Evolutionary conservation across 2,888 invertebrate genomes (phyloP).

Genomic region (Cryptocephalus primarius): DNA sequence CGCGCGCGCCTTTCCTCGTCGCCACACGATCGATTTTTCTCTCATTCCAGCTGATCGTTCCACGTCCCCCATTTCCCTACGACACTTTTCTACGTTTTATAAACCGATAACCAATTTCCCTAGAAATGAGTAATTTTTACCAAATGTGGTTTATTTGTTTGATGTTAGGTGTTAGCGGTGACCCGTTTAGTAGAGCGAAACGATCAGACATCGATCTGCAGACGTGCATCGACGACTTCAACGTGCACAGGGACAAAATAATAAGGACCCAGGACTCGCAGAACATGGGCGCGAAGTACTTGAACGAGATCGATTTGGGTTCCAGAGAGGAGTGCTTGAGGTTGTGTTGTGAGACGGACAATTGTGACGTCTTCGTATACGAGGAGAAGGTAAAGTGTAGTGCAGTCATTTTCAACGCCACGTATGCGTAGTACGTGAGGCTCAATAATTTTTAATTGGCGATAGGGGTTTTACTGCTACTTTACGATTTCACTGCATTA

Average conservation of each 20-base stretch:
- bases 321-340: conserved; percentile 72
- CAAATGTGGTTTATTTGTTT: conserved; percentile 1
- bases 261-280: conserved; percentile 84
- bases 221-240: conserved; percentile 66
- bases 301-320: conserved; percentile 75
- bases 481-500: too few species aligned
- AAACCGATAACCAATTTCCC: conserved; percentile 5
- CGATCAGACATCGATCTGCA: conserved; percentile 48
- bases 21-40: too few species aligned
- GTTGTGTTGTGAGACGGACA: conserved; percentile 76
- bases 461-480: too few species aligned
- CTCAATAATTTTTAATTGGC: too few species aligned
- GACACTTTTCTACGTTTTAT: conserved; percentile 10
- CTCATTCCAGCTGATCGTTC: conserved; percentile 4
- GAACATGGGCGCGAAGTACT: conserved; percentile 77
- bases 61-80: conserved; percentile 5
- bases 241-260: conserved; percentile 79
- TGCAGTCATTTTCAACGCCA: too few species aligned
- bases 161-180: conserved; percentile 8
- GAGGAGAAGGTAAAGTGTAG: conserved; percentile 71
- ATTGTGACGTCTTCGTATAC: conserved; percentile 85
- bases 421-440: too few species aligned
- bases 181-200: conserved; percentile 3
- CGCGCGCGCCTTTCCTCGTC: too few species aligned
- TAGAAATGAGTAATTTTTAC: neutral